Percentiles rank a stretch among this genome's conserved stretches.
Evolutionary conservation across 2,113 vertebrate species (phyloP).

Genomic region (Pelusios castaneus): DNA sequence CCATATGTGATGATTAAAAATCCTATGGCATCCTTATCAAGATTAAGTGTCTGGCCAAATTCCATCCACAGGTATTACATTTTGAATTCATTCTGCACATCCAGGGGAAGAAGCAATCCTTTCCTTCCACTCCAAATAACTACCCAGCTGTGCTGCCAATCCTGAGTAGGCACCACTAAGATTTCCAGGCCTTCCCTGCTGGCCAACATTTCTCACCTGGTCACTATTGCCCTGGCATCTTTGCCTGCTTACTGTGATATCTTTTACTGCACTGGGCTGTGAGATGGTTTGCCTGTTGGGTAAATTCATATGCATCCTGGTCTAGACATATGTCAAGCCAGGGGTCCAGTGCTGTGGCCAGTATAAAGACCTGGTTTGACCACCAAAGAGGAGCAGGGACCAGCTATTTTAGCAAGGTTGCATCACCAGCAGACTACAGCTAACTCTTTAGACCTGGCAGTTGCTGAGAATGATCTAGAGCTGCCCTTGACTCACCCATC

Average conservation of each 20-base stretch:
- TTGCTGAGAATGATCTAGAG: not conserved
- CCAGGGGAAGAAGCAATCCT: rapidly evolving
- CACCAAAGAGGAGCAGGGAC: not conserved
- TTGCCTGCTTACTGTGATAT: not conserved
- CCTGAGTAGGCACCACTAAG: rapidly evolving
- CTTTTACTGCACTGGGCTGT: not conserved
- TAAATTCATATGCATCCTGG: not conserved
- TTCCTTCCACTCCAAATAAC: not conserved
- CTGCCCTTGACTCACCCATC: constrained; percentile 63
- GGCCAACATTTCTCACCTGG: rapidly evolving
- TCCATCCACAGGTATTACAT: not conserved
- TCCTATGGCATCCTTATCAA: not conserved
- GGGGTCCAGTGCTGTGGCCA: rapidly evolving
- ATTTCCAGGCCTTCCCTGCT: not conserved
- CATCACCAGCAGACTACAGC: not conserved
- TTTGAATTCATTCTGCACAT: not conserved
- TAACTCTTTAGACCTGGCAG: not conserved
- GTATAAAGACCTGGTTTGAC: not conserved
- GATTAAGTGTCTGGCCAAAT: not conserved
- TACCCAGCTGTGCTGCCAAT: not conserved
- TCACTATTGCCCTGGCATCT: rapidly evolving
- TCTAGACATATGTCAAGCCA: not conserved
- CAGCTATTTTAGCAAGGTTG: too few relatives aligned
- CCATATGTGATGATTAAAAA: not conserved
- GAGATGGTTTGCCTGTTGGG: not conserved